Base-by-base conservation (phyloP, 2,113 vertebrate species). In the Stegostoma tigrinum region DNA sequence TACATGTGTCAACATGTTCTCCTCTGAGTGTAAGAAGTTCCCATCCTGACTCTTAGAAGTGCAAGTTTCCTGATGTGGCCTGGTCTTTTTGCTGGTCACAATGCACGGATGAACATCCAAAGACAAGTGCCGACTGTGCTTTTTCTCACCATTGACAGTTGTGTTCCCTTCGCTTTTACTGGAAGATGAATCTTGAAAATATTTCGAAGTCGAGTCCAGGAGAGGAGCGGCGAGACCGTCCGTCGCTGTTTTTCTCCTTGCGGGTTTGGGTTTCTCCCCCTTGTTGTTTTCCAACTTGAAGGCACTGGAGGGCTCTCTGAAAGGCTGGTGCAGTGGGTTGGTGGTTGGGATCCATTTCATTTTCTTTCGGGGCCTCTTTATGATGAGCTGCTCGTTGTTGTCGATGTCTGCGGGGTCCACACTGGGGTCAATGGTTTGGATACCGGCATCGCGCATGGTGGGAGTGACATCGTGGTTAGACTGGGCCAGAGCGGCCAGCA, bases 61-160 rank as follows among this genome's bases (percentile, higher is more conserved):
- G 15, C 98, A 97, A 66, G 97, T 96, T 80, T 97, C 97, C 94
- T 96, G 96, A 27, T 96, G 96, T 24, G 98, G 97, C 96, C 99
- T 99, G 95, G 98, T 97, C 96, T 99, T 99, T 96, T 98, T 98
- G 96, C 98, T 97, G 95, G 98, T 98, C 96, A 99, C 97, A 97
- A 99, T 98, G 97, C 99, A 99, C 0, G 99, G 99, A 96, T 99
- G 99, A 96, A 99, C 98, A 91, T 99, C 99, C 97, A 99, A 97
- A 48, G 99, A 99, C 96, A 99, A 99, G 97, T 99, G 99, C 0
- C 98, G 98, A 0, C 98, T 97, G n/a, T 99, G 98, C 96, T 99
- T 99, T 97, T 99, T 99, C 96, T 99, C 98, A 90, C 97, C 97
- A 90, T 96, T 96, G 48, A 97, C 55, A 80, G 21, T 21, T 1